A percentile compares a stretch with the other conserved stretches of the same genome.
Conservation (phyloP, 2,113 vertebrate genomes). For the Numida meleagris region DNA sequence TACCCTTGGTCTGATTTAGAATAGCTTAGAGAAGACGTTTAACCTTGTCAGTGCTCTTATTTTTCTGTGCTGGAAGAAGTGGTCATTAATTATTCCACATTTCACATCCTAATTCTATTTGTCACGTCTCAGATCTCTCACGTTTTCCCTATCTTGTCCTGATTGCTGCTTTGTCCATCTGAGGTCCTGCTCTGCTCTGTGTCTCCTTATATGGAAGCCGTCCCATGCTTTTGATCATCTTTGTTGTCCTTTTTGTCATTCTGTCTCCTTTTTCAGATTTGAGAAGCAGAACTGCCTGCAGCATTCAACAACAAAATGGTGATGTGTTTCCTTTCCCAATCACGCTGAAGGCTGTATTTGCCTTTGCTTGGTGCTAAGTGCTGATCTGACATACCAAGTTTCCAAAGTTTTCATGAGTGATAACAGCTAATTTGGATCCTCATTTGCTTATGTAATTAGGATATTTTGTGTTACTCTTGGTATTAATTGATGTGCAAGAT, state of each 20-base stretch:
- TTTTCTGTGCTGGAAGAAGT: neutral
- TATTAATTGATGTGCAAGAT: neutral
- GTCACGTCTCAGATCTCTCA: neutral
- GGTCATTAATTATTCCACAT: rapidly evolving
- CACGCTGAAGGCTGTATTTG: neutral
- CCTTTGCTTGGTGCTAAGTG: neutral
- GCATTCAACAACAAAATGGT: neutral
- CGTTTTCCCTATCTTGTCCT: neutral
- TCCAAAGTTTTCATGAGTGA: neutral
- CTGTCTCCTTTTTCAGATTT: constrained; percentile 54
- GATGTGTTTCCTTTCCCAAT: neutral
- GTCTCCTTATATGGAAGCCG: constrained; percentile 47
- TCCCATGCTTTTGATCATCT: constrained; percentile 23
- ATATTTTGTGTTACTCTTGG: neutral
- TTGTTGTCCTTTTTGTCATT: constrained; percentile 19
- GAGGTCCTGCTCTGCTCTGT: neutral
- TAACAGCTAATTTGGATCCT: neutral
- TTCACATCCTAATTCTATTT: neutral
- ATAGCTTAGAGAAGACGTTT: neutral
- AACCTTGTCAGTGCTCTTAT: neutral
- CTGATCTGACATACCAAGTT: neutral
- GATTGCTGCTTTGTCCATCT: neutral
- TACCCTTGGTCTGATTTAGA: neutral
- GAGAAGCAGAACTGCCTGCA: neutral
- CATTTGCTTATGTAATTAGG: neutral